Percentiles rank a stretch among this genome's conserved stretches.
Evolutionary conservation across 2,888 invertebrate genomes (phyloP).

Genomic region (Epirrita christyi): DNA sequence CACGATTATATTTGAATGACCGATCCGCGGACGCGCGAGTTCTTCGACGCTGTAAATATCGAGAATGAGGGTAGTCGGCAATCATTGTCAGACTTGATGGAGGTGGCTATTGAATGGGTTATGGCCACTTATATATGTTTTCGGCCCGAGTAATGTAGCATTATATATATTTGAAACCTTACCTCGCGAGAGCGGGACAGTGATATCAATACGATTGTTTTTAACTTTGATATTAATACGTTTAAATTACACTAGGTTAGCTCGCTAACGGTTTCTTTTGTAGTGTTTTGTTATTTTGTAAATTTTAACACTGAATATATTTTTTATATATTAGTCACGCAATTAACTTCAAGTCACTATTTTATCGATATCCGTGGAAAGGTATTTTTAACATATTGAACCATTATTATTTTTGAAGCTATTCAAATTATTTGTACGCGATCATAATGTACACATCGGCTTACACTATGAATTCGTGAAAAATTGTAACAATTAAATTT

Average conservation of each 20-base stretch:
- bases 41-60: conserved; percentile 63
- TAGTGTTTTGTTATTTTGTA: conserved; percentile 80
- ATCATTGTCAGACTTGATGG: conserved; percentile 35
- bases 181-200: conserved; percentile 56
- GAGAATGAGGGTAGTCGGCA: conserved; percentile 34
- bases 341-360: conserved; percentile 68
- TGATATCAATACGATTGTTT: conserved; percentile 73
- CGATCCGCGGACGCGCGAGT: conserved; percentile 37
- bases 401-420: conserved; percentile 52
- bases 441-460: conserved; percentile 52
- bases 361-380: conserved; percentile 59
- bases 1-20: conserved; percentile 18
- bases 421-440: conserved; percentile 47
- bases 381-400: conserved; percentile 58
- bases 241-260: conserved; percentile 73
- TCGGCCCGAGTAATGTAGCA: conserved; percentile 78
- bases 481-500: conserved; percentile 45
- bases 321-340: conserved; percentile 60
- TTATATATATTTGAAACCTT: conserved; percentile 62
- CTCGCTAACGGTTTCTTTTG: conserved; percentile 74
- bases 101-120: conserved; percentile 57
- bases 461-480: conserved; percentile 46
- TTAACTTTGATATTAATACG: conserved; percentile 74
- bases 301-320: conserved; percentile 75
- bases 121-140: conserved; percentile 84